Evolutionary conservation across 2,113 vertebrate genomes (phyloP).

Genomic region (Apeltes quadracus): DNA sequence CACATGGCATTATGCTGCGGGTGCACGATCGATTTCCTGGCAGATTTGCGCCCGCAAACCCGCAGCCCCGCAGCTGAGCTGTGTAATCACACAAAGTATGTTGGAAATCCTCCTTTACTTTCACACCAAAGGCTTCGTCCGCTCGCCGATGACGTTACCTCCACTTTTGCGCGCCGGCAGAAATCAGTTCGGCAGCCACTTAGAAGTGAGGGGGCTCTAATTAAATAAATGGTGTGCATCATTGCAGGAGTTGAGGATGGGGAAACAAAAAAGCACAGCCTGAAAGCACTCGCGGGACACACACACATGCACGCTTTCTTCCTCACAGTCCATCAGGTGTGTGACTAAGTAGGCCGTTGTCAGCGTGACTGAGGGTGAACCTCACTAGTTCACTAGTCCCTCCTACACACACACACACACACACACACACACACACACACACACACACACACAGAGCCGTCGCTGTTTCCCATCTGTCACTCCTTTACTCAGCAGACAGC

Average conservation of each 20-base stretch:
- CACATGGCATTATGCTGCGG: constrained; percentile 40
- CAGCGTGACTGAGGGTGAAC: constrained; percentile 59
- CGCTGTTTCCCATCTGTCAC: constrained; percentile 75
- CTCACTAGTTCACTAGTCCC: constrained; percentile 45
- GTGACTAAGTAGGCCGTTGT: constrained; percentile 71
- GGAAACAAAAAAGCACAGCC: too few species aligned
- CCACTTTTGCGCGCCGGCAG: constrained; percentile 31
- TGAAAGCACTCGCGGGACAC: too few species aligned
- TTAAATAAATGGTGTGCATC: constrained; percentile 64
- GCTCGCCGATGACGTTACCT: constrained; percentile 43
- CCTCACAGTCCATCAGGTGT: constrained; percentile 72
- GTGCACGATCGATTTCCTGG: constrained; percentile 55
- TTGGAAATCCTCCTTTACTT: constrained; percentile 54
- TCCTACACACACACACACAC: constrained; percentile 31
- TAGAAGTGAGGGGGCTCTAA: constrained; percentile 61
- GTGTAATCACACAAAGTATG: constrained; percentile 66
- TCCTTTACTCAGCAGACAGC: constrained; percentile 64
- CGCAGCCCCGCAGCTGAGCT: constrained; percentile 32
- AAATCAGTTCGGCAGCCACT: constrained; percentile 64
- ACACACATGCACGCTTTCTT: constrained; percentile 16
- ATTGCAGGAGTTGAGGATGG: not conserved
- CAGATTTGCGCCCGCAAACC: constrained; percentile 51
- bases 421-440: constrained; percentile 29
- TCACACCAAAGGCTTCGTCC: constrained; percentile 52
- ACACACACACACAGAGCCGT: constrained; percentile 37